Evolutionary conservation across 1,140 invertebrate genomes (phyloP), one percentile per base, ranked within the genome.

Genomic region (Plutomurus gul): DNA sequence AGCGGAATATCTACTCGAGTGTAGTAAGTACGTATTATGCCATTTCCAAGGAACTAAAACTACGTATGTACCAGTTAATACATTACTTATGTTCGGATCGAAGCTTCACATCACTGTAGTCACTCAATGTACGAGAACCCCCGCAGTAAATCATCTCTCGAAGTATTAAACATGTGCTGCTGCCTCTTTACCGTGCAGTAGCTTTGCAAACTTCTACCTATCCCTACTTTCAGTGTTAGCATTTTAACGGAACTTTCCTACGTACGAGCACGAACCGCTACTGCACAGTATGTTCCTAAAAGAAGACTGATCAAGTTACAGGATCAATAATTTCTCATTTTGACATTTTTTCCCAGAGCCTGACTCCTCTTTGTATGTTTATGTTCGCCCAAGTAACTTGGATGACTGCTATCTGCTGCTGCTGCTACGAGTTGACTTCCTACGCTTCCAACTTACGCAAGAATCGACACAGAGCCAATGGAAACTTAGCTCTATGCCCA

Each of bases 251-350:
- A 65, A 65, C 11, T 65, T 65, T 65, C 30, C 27, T 65, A 5
- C 25, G n/a, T n/a, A n/a, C n/a, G n/a, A n/a, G n/a, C n/a, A n/a
- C n/a, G n/a, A n/a, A n/a, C n/a, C n/a, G n/a, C n/a, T n/a, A n/a
- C n/a, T n/a, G n/a, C n/a, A n/a, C n/a, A n/a, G n/a, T n/a, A n/a
- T n/a, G n/a, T 13, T 16, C 13, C 56, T 25, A 65, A 65, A 27
- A 73, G 70, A 46, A 72, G 36, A 43, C 25, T 75, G 73, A 75
- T 75, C 73, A 75, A 47, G 73, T 75, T 75, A 75, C 73, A 75
- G 40, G 73, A 75, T 75, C 73, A 75, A 75, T 75, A 75, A 47
- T 75, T 75, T 18, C 73, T 75, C 73, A 75, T 75, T 75, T 75
- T 75, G 73, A 75, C 73, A 75, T 75, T 75, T 75, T 75, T 75